These are phyloP conservation scores for Symphodus melops DNA, from an alignment of 2,113 vertebrate species.

Conservation along the genomic window DNA sequence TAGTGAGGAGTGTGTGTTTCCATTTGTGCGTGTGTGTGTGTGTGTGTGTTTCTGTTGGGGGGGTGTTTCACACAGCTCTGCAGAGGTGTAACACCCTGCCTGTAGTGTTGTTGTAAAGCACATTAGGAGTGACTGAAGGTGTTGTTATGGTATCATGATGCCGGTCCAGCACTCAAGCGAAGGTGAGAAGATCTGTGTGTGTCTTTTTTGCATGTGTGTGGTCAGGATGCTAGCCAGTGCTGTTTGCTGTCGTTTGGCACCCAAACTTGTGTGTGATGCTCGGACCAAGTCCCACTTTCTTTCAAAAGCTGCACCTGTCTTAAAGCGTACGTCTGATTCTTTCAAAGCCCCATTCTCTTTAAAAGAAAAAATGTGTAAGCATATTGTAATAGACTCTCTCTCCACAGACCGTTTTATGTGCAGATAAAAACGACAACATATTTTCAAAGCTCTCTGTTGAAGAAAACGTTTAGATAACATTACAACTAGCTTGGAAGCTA, in stretches of 20 bases:
- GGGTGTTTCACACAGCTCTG: constrained; percentile 71
- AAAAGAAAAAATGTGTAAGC: background rate
- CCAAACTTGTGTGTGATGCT: background rate
- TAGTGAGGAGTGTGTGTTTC: constrained; percentile 45
- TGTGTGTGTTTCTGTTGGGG: constrained; percentile 21
- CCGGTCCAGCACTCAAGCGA: constrained; percentile 67
- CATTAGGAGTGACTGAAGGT: constrained; percentile 75
- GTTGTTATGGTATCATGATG: constrained; percentile 77
- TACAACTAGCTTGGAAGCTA: background rate
- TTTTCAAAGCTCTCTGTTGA: no score
- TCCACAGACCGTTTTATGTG: background rate
- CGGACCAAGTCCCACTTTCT: background rate
- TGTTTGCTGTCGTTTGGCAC: constrained; percentile 24
- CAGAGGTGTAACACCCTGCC: constrained; percentile 76
- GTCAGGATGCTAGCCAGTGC: constrained; percentile 37
- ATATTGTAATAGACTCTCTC: background rate
- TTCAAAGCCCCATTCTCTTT: background rate
- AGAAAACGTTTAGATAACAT: background rate
- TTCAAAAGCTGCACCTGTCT: constrained; percentile 10
- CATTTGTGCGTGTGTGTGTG: constrained; percentile 22
- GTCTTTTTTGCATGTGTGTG: constrained; percentile 22
- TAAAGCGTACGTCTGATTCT: background rate
- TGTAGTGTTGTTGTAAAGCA: constrained; percentile 78
- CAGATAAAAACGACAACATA: no score
- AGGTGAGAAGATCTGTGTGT: constrained; percentile 63